A percentile compares a stretch with the other conserved stretches of the same genome.
Evolutionary conservation across 2,113 vertebrate species (phyloP).

Genomic region (Saimiri boliviensis): DNA sequence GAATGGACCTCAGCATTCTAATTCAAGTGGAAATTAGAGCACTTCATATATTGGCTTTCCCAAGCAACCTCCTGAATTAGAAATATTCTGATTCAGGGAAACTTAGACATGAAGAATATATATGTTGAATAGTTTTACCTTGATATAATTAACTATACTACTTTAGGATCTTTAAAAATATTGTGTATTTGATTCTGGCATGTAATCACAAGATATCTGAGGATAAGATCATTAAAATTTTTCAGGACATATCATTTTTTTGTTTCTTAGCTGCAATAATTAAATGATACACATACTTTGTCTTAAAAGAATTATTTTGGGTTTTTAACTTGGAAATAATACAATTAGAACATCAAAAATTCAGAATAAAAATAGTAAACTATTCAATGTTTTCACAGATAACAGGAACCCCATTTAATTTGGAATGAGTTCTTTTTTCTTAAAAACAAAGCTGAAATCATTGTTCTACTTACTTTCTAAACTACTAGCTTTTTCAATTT

Average conservation of each 20-base stretch:
- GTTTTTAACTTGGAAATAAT: slow-evolving; percentile 25
- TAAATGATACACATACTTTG: slow-evolving; percentile 3
- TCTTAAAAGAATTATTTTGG: slow-evolving; percentile 23
- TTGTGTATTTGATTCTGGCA: slow-evolving; percentile 6
- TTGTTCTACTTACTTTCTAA: slow-evolving; percentile 27
- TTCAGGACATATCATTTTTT: neutral
- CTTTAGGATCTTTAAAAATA: neutral
- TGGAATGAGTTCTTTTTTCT: neutral
- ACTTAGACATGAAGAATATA: neutral
- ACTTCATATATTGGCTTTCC: neutral
- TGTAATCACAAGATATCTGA: neutral
- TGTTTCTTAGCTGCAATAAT: neutral
- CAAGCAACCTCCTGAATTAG: neutral
- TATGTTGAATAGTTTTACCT: neutral
- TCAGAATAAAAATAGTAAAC: neutral
- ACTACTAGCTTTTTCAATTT: neutral
- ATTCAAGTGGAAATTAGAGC: neutral
- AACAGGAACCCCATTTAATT: neutral
- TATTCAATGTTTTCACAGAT: neutral
- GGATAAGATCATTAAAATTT: neutral
- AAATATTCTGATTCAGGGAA: neutral
- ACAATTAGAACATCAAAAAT: neutral
- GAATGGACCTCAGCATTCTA: neutral
- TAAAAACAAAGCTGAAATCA: neutral
- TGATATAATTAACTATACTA: neutral